Evolutionary conservation across 2,888 invertebrate genomes (phyloP), one percentile per base, ranked within the genome.

Genomic region (Clivina fossor): DNA sequence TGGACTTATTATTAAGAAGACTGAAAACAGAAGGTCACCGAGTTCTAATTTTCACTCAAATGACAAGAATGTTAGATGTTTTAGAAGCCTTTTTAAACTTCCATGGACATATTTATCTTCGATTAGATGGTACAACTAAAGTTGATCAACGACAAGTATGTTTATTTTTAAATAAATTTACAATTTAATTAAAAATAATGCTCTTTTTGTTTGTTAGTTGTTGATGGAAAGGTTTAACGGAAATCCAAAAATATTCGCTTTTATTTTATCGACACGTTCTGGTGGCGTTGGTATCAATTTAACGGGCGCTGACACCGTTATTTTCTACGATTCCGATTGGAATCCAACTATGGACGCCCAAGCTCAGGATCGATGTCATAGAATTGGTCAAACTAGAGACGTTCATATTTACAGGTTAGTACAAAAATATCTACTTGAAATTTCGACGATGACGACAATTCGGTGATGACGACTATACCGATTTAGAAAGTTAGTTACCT

Each of bases 321-420:
- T 99, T 72, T 99, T 99, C 79, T 99, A 99, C 76, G 99, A 99
- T 79, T 96, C 95, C 60, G 97, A 98, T 77, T 98, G 97, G 98
- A 98, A 98, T 81, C 98, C 98, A 46, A 98, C 97, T 3, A 98
- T 99, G 97, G 99, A 99, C 79, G 97, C n/a, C n/a, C n/a, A n/a
- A n/a, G n/a, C n/a, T n/a, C n/a, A n/a, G n/a, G n/a, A n/a, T n/a
- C n/a, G n/a, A n/a, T n/a, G n/a, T n/a, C n/a, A n/a, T n/a, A n/a
- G n/a, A n/a, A n/a, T n/a, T n/a, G n/a, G n/a, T n/a, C n/a, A n/a
- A n/a, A n/a, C n/a, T n/a, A n/a, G n/a, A n/a, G n/a, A n/a, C n/a
- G n/a, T n/a, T n/a, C n/a, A n/a, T n/a, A n/a, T n/a, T n/a, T n/a
- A n/a, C n/a, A n/a, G n/a, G n/a, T n/a, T n/a, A n/a, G n/a, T n/a